A percentile compares a stretch with the other conserved stretches of the same genome.
phyloP scores from a whole-genome alignment of 2,888 invertebrate species.

The Erebia epiphron region DNA sequence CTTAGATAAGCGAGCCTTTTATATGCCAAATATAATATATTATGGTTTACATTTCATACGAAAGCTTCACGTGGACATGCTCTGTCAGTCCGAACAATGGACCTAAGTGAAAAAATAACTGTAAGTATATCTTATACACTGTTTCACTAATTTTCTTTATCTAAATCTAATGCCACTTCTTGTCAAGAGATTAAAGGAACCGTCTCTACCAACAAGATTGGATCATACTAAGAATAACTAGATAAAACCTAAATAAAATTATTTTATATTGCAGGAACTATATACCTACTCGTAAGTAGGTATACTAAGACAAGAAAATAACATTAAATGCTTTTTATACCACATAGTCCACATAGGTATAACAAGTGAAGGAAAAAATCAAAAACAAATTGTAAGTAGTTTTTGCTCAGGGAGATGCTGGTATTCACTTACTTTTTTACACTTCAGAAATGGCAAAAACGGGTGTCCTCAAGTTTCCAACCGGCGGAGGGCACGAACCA shows the following conservation, averaged over 20 bases:
- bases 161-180: no score
- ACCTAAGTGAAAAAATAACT: background rate
- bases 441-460: background rate
- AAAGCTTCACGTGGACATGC: constrained; percentile 61
- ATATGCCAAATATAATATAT: constrained; percentile 84
- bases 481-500: constrained; percentile 64
- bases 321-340: no score
- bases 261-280: no score
- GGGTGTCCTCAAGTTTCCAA: constrained; percentile 50
- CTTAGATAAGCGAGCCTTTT: constrained; percentile 84
- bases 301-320: no score
- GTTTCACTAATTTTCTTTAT: no score
- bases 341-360: no score
- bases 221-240: no score
- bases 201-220: no score
- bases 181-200: no score
- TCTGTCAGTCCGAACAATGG: constrained; percentile 8
- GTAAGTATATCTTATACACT: background rate
- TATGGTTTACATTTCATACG: constrained; percentile 78
- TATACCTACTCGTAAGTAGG: no score
- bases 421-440: background rate
- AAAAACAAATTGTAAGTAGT: background rate
- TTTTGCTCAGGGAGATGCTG: background rate
- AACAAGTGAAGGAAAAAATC: no score
- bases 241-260: no score